These are phyloP conservation scores for Shinisaurus crocodilurus DNA, from an alignment of 2,113 vertebrate genomes.

Conservation along the genomic window DNA sequence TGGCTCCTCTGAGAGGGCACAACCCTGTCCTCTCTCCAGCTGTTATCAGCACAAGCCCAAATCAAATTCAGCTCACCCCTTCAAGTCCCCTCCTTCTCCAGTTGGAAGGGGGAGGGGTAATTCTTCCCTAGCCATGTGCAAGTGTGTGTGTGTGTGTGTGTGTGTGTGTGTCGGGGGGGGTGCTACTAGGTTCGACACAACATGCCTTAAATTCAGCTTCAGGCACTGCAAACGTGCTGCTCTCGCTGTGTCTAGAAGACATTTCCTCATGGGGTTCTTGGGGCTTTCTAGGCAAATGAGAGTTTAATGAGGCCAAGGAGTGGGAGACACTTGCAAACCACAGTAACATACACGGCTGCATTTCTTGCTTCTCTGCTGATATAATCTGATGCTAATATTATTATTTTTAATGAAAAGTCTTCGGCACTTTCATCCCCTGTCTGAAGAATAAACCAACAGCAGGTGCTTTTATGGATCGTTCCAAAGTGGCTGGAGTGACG, in stretches of 20 bases:
- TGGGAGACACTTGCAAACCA: conserved; percentile 49
- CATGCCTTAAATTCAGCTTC: conserved; percentile 42
- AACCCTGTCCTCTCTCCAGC: neutral
- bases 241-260: conserved; percentile 42
- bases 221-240: conserved; percentile 13
- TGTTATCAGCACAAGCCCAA: neutral
- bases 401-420: neutral
- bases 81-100: neutral
- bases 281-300: conserved; percentile 53
- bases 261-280: conserved; percentile 38
- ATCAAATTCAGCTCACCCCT: neutral
- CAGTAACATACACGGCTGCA: conserved; percentile 44
- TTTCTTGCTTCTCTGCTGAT: conserved; percentile 40
- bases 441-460: conserved; percentile 9
- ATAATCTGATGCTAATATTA: conserved; percentile 39
- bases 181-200: conserved; percentile 38
- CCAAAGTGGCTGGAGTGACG: conserved; percentile 34
- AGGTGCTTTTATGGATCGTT: conserved; percentile 51
- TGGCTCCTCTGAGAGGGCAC: too few relatives aligned
- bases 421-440: conserved; percentile 33
- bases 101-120: neutral
- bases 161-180: neutral
- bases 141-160: neutral
- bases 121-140: neutral
- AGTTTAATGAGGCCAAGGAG: conserved; percentile 60